Evolutionary conservation across 2,888 invertebrate genomes (phyloP).

Genomic region (Ischnura elegans): DNA sequence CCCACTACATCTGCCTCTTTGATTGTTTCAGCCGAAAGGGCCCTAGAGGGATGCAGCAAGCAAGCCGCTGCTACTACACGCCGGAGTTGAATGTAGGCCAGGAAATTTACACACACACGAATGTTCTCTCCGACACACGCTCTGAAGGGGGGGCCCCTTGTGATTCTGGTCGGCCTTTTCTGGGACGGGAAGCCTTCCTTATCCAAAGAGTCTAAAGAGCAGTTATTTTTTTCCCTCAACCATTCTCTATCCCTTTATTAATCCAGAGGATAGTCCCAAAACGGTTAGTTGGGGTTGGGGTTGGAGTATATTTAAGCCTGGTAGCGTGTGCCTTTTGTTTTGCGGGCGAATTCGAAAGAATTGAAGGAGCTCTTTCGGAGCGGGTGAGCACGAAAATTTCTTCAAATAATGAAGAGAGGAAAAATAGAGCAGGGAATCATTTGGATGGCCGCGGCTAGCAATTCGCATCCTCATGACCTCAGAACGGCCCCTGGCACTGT

Average conservation of each 20-base stretch:
- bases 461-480: not conserved
- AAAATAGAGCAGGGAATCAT: not conserved
- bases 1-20: constrained; percentile 40
- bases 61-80: not conserved
- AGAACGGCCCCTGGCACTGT: not conserved
- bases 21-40: constrained; percentile 8
- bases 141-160: constrained; percentile 13
- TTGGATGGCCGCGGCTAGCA: not conserved
- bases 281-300: not conserved
- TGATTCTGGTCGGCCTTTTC: not conserved
- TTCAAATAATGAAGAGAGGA: not conserved
- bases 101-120: not conserved
- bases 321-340: constrained; percentile 32
- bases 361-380: constrained; percentile 10
- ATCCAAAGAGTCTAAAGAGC: not conserved
- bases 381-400: not conserved
- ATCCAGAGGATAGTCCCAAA: not conserved
- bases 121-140: not conserved
- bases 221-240: not conserved
- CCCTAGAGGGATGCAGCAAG: constrained; percentile 39
- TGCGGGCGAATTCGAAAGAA: constrained; percentile 2
- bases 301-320: constrained; percentile 54
- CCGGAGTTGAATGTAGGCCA: no score
- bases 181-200: constrained; percentile 19
- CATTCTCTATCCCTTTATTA: not conserved